Percentiles rank a stretch among this genome's conserved stretches.
These are phyloP conservation scores for Andrena chrysosceles DNA, from an alignment of 2,888 invertebrate species.

Conservation along the genomic window DNA sequence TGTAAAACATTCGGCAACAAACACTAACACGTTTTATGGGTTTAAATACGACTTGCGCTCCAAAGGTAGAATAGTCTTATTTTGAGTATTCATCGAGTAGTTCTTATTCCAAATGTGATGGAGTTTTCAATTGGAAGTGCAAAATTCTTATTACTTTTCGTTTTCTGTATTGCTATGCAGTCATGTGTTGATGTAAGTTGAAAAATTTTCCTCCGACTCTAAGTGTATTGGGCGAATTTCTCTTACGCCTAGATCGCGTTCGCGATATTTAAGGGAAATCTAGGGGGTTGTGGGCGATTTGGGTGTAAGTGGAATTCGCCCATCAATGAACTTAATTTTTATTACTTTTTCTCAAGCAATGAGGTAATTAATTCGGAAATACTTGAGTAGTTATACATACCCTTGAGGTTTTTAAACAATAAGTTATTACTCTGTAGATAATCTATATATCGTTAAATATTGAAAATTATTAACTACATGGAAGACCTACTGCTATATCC, in stretches of 20 bases:
- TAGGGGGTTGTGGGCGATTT: too few species aligned
- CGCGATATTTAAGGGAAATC: too few species aligned
- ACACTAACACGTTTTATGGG: background rate
- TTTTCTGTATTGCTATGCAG: conserved; percentile 1
- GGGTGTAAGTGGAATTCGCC: too few species aligned
- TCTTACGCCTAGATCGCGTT: too few species aligned
- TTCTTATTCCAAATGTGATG: conserved; percentile 1
- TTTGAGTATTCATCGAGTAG: background rate
- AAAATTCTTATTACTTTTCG: conserved; percentile 3
- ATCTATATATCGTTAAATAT: too few species aligned
- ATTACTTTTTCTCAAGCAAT: too few species aligned
- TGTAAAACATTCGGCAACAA: background rate
- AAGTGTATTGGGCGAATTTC: background rate
- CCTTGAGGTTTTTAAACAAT: background rate
- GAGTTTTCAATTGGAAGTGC: background rate
- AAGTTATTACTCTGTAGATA: background rate
- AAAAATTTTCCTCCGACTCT: background rate
- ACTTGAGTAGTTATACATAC: background rate
- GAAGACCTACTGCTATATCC: too few species aligned
- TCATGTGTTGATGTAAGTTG: conserved; percentile 12
- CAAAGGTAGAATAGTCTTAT: background rate
- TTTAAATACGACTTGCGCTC: conserved; percentile 30
- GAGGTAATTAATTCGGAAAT: too few species aligned
- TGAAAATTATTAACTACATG: too few species aligned
- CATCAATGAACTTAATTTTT: too few species aligned